Percentiles rank a stretch among this genome's conserved stretches.
These are phyloP conservation scores for Manacus vitellinus DNA, from an alignment of 2,113 vertebrate species.

Conservation along the genomic window DNA sequence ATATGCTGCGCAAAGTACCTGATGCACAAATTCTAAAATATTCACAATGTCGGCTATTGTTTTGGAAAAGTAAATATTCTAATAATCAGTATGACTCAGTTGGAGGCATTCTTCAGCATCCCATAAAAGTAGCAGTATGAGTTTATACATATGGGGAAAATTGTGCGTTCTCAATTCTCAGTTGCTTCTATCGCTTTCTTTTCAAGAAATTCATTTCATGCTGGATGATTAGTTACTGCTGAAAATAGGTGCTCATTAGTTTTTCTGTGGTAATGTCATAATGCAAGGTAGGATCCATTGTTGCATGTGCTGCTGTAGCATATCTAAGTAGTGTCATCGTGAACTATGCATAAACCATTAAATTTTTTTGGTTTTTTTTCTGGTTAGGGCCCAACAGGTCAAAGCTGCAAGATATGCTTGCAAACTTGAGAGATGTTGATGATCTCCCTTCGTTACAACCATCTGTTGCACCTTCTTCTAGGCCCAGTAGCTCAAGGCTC, in stretches of 20 bases:
- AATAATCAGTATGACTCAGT: not conserved
- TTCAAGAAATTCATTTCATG: slow-evolving; percentile 69
- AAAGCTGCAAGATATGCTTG: slow-evolving; percentile 98
- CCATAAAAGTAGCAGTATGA: slow-evolving; percentile 35
- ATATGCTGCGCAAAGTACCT: slow-evolving; percentile 32
- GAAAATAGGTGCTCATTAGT: slow-evolving; percentile 56
- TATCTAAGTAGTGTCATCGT: not conserved
- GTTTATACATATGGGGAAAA: slow-evolving; percentile 22
- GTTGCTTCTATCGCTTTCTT: slow-evolving; percentile 59
- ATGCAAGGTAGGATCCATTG: slow-evolving; percentile 45
- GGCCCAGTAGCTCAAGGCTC: slow-evolving; percentile 86
- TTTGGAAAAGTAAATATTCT: slow-evolving; percentile 51
- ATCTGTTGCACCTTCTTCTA: slow-evolving; percentile 85
- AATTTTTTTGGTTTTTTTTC: slow-evolving; percentile 46
- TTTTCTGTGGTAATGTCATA: slow-evolving; percentile 21
- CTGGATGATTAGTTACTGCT: slow-evolving; percentile 47
- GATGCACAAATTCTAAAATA: slow-evolving; percentile 52
- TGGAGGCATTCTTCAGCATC: slow-evolving; percentile 51
- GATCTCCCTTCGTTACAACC: slow-evolving; percentile 93
- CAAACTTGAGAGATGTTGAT: slow-evolving; percentile 95
- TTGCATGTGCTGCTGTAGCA: slow-evolving; percentile 44
- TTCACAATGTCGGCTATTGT: not conserved
- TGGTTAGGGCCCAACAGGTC: slow-evolving; percentile 92
- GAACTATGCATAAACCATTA: slow-evolving; percentile 43
- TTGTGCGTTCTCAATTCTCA: not conserved